These are phyloP conservation scores for Hyles euphorbiae DNA, from an alignment of 1,140 invertebrate genomes.

Conservation along the genomic window DNA sequence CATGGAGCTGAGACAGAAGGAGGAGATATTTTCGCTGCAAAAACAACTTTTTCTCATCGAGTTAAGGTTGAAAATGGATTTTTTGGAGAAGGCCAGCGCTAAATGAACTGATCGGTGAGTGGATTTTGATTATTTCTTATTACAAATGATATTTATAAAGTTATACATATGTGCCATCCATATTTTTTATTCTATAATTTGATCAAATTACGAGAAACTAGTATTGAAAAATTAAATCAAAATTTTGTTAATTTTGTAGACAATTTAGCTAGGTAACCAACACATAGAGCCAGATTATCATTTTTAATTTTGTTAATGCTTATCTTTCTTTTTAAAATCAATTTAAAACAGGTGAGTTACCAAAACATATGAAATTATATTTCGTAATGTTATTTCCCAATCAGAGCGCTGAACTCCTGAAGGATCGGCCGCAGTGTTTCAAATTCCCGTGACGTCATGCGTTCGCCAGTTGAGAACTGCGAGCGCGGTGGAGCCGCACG, in stretches of 20 bases:
- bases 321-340: neutral
- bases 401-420: constrained; percentile 1
- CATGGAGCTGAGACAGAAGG: constrained; percentile 71
- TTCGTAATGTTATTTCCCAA: neutral
- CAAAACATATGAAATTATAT: too few relatives aligned
- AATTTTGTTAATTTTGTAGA: too few relatives aligned
- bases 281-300: too few relatives aligned
- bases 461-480: constrained; percentile 4
- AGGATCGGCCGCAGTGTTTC: neutral
- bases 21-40: constrained; percentile 72
- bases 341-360: neutral
- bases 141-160: too few relatives aligned
- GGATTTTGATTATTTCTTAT: too few relatives aligned
- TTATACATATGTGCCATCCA: too few relatives aligned
- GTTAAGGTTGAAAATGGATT: constrained; percentile 72
- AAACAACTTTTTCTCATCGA: constrained; percentile 73
- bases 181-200: too few relatives aligned
- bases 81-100: constrained; percentile 70
- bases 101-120: constrained; percentile 43
- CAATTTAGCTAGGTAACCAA: too few relatives aligned
- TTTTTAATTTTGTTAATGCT: neutral
- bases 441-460: constrained; percentile 6
- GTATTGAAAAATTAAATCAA: too few relatives aligned
- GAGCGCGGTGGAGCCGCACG: neutral
- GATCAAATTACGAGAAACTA: too few relatives aligned